Conservation (phyloP, 2,888 invertebrate species). For the Athalia rosae region DNA sequence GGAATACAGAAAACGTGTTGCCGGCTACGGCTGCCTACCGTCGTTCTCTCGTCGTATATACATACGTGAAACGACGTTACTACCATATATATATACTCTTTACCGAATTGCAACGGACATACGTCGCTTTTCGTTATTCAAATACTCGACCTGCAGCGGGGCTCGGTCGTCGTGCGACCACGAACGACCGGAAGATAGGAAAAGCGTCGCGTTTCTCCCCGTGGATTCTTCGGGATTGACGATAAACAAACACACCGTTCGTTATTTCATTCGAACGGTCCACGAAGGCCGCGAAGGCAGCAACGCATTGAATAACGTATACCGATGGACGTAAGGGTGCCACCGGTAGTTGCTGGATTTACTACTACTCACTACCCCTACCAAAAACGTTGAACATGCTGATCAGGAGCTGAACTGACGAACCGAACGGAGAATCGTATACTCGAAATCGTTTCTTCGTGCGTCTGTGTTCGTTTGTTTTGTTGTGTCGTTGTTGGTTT, state of each 20-base stretch:
- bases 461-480: neutral
- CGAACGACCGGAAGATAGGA: no score
- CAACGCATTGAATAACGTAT: conserved; percentile 11
- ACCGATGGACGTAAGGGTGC: conserved; percentile 36
- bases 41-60: neutral
- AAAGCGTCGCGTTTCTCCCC: no score
- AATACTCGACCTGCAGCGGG: no score
- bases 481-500: conserved; percentile 1
- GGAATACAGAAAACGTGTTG: conserved; percentile 57
- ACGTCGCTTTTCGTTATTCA: no score
- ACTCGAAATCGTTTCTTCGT: no score
- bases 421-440: neutral
- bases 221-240: no score
- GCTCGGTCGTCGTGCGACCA: no score
- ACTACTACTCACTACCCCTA: conserved; percentile 20
- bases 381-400: conserved; percentile 40
- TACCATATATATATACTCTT: neutral
- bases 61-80: neutral
- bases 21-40: conserved; percentile 48
- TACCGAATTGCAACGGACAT: no score
- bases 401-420: conserved; percentile 23
- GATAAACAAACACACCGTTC: no score
- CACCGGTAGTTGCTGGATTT: conserved; percentile 19
- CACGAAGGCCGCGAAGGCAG: conserved; percentile 1
- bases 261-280: no score